These are phyloP conservation scores for Siphamia tubifer DNA, from an alignment of 2,113 vertebrate genomes.

Conservation along the genomic window DNA sequence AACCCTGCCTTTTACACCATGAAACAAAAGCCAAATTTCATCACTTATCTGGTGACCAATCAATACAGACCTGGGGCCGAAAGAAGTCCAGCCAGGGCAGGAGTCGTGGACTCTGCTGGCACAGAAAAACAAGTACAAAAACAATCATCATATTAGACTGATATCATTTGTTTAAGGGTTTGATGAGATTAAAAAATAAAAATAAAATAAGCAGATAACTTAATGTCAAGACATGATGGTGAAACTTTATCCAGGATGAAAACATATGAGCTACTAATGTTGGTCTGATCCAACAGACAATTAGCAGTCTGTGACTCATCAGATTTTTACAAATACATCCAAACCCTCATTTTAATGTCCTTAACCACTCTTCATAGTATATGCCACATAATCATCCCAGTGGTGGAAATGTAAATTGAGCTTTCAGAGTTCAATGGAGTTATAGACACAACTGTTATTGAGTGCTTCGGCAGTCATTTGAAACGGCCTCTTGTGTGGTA, in stretches of 20 bases:
- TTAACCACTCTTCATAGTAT: conserved; percentile 17
- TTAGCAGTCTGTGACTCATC: conserved; percentile 11
- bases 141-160: neutral
- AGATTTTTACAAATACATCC: neutral
- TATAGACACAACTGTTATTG: conserved; percentile 31
- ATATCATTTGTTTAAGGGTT: conserved; percentile 3
- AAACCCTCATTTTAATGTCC: conserved; percentile 21
- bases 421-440: conserved; percentile 40
- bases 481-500: conserved; percentile 79
- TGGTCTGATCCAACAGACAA: conserved; percentile 13
- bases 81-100: conserved; percentile 7
- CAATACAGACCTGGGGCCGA: conserved; percentile 52
- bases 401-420: conserved; percentile 44
- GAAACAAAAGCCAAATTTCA: conserved; percentile 69
- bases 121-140: conserved; percentile 38
- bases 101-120: conserved; percentile 10
- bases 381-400: conserved; percentile 40
- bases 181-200: neutral
- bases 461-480: conserved; percentile 70
- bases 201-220: neutral
- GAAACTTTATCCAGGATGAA: conserved; percentile 14
- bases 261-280: conserved; percentile 2
- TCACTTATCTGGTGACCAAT: conserved; percentile 62
- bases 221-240: neutral
- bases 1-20: conserved; percentile 49